Base-by-base conservation (phyloP, 2,113 vertebrate species). In the Elanus axillaris region DNA sequence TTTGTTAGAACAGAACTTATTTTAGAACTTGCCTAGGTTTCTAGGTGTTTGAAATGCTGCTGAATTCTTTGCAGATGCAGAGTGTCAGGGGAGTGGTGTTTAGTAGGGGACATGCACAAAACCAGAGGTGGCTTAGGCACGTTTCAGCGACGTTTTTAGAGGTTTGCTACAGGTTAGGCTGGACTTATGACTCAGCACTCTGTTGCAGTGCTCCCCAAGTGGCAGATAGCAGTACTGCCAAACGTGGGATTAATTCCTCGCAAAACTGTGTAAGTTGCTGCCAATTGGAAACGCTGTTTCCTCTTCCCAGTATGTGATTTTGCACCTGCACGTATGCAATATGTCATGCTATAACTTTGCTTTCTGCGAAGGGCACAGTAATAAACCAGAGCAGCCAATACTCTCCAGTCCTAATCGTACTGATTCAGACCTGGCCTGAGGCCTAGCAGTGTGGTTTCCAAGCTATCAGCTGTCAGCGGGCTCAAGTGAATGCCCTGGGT, bases 111-210 rank as follows among this genome's bases (percentile, higher is more conserved):
- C 38, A 2, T 1, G 2, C 53, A 5, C 18, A 11, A 8, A 34
- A 48, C 4, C 5, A 1, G 53, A 67, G 66, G 40, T 56, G 69
- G 27, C 0, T 0, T 9, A 29, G 77, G 38, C 71, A 9, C 31
- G 2, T 52, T 72, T 62, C 55, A 27, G 76, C 27, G 0, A 4
- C 2, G 1, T 45, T 83, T 73, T 16, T 50, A 29, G 86, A 76
- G 93, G 13, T 87, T 93, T 90, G 87, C 91, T 66, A 79, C 93
- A 45, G 95, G 93, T 97, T 90, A 58, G 84, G 74, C 53, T 58
- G 87, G 91, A 91, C 89, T 96, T 87, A 43, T 97, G 97, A 97
- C 93, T 97, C 95, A 97, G 96, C 96, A 96, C 38, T 92, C 31
- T 42, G 77, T 53, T 50, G 58, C 93, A 31, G 67, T 56, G 91